A percentile compares a stretch with the other conserved stretches of the same genome.
phyloP scores from a whole-genome alignment of 2,797 vertebrate species.

The Leptodactylus fallax region DNA sequence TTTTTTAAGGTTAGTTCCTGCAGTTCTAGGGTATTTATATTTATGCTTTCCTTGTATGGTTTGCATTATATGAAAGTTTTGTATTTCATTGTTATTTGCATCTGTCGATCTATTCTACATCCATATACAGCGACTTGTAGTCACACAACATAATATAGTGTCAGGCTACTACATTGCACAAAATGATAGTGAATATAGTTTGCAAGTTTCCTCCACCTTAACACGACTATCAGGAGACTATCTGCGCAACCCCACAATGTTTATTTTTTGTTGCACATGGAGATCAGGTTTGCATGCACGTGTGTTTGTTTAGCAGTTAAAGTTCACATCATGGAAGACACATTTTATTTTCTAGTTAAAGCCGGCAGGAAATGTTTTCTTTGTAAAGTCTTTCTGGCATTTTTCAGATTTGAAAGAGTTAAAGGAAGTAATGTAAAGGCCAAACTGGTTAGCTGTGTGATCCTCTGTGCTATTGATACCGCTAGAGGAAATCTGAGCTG shows the following conservation, averaged over 20 bases:
- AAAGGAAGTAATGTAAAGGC: slow-evolving; percentile 56
- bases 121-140: too few relatives aligned
- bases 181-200: too few relatives aligned
- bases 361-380: neutral
- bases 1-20: neutral
- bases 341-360: neutral
- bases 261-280: neutral
- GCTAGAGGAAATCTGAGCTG: slow-evolving; percentile 59
- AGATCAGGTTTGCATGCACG: neutral
- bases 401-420: slow-evolving; percentile 40
- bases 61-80: neutral
- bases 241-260: too few relatives aligned
- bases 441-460: slow-evolving; percentile 45
- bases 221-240: too few relatives aligned
- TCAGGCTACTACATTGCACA: too few relatives aligned
- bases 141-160: too few relatives aligned
- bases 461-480: slow-evolving; percentile 48
- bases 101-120: neutral
- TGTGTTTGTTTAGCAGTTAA: neutral
- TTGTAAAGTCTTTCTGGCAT: neutral
- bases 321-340: neutral
- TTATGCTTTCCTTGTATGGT: neutral
- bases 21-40: neutral
- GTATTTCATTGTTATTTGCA: neutral
- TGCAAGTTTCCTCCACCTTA: too few relatives aligned